These are phyloP conservation scores for Microcebus jonahi DNA, from an alignment of 2,113 vertebrate species.

Conservation along the genomic window DNA sequence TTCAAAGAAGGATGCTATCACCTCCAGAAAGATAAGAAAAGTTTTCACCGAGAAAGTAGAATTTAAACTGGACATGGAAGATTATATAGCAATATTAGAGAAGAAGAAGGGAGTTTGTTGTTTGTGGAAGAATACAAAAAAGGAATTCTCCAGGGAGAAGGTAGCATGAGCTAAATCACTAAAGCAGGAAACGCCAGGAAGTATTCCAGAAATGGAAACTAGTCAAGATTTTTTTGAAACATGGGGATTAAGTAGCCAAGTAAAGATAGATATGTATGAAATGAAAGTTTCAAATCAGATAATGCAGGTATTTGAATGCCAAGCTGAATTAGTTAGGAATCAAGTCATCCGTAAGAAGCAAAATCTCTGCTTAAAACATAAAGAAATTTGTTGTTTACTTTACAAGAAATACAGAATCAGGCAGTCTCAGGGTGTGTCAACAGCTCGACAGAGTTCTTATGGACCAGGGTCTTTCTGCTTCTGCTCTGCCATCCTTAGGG, in stretches of 20 bases:
- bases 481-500: background rate
- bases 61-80: background rate
- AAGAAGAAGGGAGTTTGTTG: background rate
- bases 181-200: background rate
- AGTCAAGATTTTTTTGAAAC: background rate
- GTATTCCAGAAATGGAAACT: background rate
- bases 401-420: background rate
- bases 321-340: background rate
- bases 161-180: background rate
- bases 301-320: background rate
- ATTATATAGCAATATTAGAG: background rate
- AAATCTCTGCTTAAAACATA: background rate
- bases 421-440: background rate
- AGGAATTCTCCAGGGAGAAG: background rate
- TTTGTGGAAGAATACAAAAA: background rate
- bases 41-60: background rate
- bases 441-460: background rate
- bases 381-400: background rate
- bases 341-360: conserved; percentile 6
- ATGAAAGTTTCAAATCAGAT: background rate
- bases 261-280: background rate
- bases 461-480: background rate
- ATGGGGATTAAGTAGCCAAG: background rate
- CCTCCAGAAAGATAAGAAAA: background rate
- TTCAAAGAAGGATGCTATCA: background rate